Conservation (phyloP, 2,888 invertebrate genomes). For the Cybosia mesomella region DNA sequence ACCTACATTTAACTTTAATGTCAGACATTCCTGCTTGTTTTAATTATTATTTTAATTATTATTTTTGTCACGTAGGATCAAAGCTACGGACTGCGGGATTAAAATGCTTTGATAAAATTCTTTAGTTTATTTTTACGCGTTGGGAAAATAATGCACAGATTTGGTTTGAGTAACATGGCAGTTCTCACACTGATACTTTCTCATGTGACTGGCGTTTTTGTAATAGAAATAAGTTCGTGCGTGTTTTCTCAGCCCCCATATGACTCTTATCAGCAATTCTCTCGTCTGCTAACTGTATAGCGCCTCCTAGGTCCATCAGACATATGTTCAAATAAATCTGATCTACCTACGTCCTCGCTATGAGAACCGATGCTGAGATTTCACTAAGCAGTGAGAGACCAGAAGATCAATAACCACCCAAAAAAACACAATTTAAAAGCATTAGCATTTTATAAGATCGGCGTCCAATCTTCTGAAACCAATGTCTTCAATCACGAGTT, state of each 20-base stretch:
- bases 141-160: neutral
- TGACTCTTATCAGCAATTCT: no score
- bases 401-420: no score
- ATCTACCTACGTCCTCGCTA: neutral
- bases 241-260: no score
- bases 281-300: no score
- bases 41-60: conserved; percentile 12
- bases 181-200: neutral
- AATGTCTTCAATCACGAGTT: no score
- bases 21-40: conserved; percentile 8
- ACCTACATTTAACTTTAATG: conserved; percentile 9
- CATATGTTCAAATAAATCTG: no score
- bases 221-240: neutral
- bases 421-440: neutral
- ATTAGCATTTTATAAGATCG: no score
- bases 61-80: conserved; percentile 20
- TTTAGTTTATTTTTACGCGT: conserved; percentile 7
- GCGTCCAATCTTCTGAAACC: no score
- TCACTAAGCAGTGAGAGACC: neutral
- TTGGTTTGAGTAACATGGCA: neutral
- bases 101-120: conserved; percentile 15
- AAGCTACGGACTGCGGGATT: conserved; percentile 2
- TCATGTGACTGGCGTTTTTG: neutral
- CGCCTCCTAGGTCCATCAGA: no score
- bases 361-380: neutral